Evolutionary conservation across 2,888 invertebrate species (phyloP), one percentile per base, ranked within the genome.

Genomic region (Cybosia mesomella): DNA sequence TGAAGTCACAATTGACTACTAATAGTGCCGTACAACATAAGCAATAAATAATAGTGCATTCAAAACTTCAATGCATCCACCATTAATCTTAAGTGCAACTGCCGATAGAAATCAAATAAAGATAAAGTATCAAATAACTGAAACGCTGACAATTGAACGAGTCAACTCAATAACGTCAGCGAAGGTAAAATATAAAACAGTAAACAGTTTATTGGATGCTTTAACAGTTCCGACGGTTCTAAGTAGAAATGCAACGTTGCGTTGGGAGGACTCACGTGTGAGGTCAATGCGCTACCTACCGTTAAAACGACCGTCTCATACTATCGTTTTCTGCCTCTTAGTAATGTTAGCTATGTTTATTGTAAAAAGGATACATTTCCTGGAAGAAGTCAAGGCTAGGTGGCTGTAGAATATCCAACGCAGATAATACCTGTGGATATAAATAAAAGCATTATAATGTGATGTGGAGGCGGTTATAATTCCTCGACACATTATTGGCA

Each of bases 321-420:
- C 75, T 75, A 81, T 78, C 71, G 61, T 71, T 83, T 78, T 78
- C 83, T 73, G 77, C 76, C 79, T 84, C 82, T 81, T 76, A 72
- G 79, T 76, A 71, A 77, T 75, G 72, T 75, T 75, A 74, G 73
- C 68, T 75, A 73, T 74, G 32, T 67, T 54, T 69, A 75, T 73
- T 68, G 74, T 79, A 73, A 91, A 97, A 98, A 98, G 98, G 98
- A 98, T 98, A 99, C 99, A 99, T 99, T 98, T 99, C 99, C 96
- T 99, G 99, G 96, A 99, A 99, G 96, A 99, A 99, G 96, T 99
- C 99, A 95, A 99, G 97, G 95, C 98, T 98, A 84, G 99, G 98
- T 87, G 99, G 99, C 95, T 99, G 99, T 86, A 99, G 96, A 93
- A 99, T 99, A 96, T 99, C 99, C 95, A 98, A 96, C 85, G 99